phyloP scores from a whole-genome alignment of 2,797 vertebrate genomes.

The Acrossocheilus fasciatus region DNA sequence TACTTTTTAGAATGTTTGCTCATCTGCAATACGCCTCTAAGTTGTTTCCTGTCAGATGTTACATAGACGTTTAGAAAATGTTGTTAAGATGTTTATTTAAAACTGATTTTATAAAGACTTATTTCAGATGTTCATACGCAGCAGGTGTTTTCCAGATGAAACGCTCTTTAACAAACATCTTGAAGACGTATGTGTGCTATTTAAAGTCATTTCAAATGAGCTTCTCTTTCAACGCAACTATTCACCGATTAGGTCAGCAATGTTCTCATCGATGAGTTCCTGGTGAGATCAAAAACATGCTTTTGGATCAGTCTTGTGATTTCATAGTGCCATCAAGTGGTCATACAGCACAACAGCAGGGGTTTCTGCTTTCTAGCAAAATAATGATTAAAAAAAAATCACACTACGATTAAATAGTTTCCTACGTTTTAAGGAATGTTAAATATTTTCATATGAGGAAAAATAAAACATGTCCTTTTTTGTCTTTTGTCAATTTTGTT shows the following conservation, averaged over 20 bases:
- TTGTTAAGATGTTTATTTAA: neutral
- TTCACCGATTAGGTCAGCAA: neutral
- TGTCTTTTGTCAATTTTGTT: too few relatives aligned
- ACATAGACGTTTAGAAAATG: neutral
- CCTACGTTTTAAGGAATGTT: neutral
- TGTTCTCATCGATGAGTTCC: neutral
- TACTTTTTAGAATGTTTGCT: neutral
- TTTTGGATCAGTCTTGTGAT: neutral
- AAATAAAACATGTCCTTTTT: neutral
- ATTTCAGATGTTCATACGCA: neutral
- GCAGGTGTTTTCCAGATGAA: neutral
- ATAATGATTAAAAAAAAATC: too few relatives aligned
- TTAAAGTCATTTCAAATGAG: neutral
- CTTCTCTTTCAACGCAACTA: neutral
- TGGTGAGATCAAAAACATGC: neutral
- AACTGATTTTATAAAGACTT: neutral
- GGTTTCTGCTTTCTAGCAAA: neutral
- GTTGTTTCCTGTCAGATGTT: neutral
- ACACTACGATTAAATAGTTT: too few relatives aligned
- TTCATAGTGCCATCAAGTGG: conserved; percentile 1
- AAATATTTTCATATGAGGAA: neutral
- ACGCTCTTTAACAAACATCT: neutral
- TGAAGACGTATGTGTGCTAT: neutral
- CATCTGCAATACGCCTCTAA: neutral
- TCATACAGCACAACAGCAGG: neutral